These are phyloP conservation scores for Scelioninae gen. 1 DNA, from an alignment of 2,888 invertebrate genomes.

Conservation along the genomic window DNA sequence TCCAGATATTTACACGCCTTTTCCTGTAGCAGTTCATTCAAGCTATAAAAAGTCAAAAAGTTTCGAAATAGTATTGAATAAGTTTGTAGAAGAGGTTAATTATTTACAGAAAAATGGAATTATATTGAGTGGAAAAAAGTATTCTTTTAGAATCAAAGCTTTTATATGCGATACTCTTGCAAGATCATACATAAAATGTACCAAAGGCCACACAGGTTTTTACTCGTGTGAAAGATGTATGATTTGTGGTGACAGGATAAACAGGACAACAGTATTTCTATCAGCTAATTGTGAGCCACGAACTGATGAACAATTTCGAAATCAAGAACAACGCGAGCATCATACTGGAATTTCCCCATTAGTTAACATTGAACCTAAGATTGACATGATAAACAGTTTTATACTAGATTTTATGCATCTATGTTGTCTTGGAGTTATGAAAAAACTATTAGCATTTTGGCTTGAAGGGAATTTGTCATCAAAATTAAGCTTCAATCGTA, in stretches of 20 bases:
- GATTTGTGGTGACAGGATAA: not conserved
- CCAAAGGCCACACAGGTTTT: slow-evolving; percentile 6
- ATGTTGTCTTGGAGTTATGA: no score
- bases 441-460: no score
- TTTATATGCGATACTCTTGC: slow-evolving; percentile 6
- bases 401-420: slow-evolving; percentile 6
- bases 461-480: no score
- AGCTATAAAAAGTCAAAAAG: no score
- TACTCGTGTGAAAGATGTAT: not conserved
- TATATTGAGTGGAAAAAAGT: no score
- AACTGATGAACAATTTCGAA: not conserved
- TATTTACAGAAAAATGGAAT: no score
- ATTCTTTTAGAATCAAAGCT: not conserved
- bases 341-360: slow-evolving; percentile 9
- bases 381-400: not conserved
- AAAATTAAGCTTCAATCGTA: no score
- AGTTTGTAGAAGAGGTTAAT: no score
- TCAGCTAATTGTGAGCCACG: not conserved
- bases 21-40: no score
- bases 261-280: not conserved
- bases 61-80: no score
- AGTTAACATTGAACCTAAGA: no score
- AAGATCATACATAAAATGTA: not conserved
- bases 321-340: not conserved
- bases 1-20: no score